Conservation (phyloP, 1,140 invertebrate genomes). For the Diprion similis region DNA sequence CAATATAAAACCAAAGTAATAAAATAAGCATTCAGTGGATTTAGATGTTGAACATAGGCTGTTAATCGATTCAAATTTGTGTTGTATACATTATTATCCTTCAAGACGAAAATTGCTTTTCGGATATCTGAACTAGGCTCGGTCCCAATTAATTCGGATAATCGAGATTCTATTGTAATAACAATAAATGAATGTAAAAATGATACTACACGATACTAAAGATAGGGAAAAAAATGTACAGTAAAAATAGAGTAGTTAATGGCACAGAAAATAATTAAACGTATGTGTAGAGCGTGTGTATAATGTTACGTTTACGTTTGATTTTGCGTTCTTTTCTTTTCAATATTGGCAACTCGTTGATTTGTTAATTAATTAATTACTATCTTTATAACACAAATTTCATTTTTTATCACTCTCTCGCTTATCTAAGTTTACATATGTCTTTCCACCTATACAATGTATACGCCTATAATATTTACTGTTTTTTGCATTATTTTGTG, state of each 20-base stretch:
- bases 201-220: slow-evolving; percentile 9
- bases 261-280: slow-evolving; percentile 27
- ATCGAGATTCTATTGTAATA: neutral
- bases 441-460: slow-evolving; percentile 22
- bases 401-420: slow-evolving; percentile 28
- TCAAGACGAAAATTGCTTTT: too few species aligned
- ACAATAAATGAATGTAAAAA: slow-evolving; percentile 4
- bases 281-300: slow-evolving; percentile 18
- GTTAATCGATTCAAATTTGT: too few species aligned
- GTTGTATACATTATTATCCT: too few species aligned
- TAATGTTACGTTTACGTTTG: slow-evolving; percentile 40
- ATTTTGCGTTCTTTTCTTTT: slow-evolving; percentile 38
- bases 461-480: slow-evolving; percentile 23
- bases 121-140: too few species aligned
- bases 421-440: slow-evolving; percentile 17
- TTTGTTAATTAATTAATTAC: slow-evolving; percentile 22
- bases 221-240: neutral
- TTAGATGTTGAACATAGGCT: too few species aligned
- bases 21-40: too few species aligned
- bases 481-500: slow-evolving; percentile 41
- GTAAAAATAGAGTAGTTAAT: slow-evolving; percentile 26
- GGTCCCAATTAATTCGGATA: too few species aligned
- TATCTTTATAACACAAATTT: slow-evolving; percentile 23
- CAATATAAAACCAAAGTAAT: too few species aligned
- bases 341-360: slow-evolving; percentile 42